A percentile compares a stretch with the other conserved stretches of the same genome.
Conservation (phyloP, 37 sponge, comb jelly and placozoan species). For the Trichoplax adhaerens region DNA sequence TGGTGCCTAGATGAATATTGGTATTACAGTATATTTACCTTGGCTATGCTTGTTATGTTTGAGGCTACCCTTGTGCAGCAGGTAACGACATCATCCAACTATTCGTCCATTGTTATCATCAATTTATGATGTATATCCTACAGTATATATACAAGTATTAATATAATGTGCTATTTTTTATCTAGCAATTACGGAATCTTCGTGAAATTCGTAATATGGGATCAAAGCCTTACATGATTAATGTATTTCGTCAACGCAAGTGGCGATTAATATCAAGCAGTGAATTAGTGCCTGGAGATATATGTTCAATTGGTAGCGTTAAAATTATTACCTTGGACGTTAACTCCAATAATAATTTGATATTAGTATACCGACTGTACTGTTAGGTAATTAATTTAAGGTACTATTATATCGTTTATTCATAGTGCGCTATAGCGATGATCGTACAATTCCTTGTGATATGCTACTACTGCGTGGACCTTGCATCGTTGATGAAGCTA, state of each 20-base stretch:
- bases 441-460: constrained; percentile 66
- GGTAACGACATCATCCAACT: background rate
- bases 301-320: constrained; percentile 31
- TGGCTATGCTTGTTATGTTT: constrained; percentile 81
- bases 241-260: constrained; percentile 42
- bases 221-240: constrained; percentile 32
- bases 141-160: background rate
- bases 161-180: background rate
- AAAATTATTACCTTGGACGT: no score
- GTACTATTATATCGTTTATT: no score
- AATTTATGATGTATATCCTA: no score
- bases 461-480: constrained; percentile 66
- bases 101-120: no score
- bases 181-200: constrained; percentile 74
- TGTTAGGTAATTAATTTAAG: no score
- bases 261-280: constrained; percentile 58
- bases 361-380: no score
- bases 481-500: constrained; percentile 85
- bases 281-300: constrained; percentile 75
- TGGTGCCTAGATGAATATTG: constrained; percentile 99
- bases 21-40: constrained; percentile 91
- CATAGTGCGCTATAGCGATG: constrained; percentile 40
- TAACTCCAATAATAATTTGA: no score
- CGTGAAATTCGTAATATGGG: constrained; percentile 66
- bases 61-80: constrained; percentile 89